These are phyloP conservation scores for Eupithecia subfuscata DNA, from an alignment of 2,888 invertebrate genomes.

Conservation along the genomic window DNA sequence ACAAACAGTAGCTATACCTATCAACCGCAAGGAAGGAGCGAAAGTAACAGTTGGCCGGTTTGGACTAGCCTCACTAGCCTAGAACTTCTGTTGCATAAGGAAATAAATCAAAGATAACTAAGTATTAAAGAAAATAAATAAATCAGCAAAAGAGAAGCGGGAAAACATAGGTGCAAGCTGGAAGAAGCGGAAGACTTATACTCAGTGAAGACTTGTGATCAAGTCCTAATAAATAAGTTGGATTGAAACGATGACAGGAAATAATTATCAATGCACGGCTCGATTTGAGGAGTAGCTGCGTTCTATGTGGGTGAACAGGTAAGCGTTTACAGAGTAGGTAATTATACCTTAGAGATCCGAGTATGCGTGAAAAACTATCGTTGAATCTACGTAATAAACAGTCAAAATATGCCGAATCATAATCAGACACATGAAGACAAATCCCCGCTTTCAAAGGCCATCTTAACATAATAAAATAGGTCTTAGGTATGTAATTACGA, in stretches of 20 bases:
- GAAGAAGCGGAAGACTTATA: not conserved
- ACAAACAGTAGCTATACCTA: conserved; percentile 25
- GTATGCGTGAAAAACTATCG: too few species aligned
- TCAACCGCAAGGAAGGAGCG: conserved; percentile 28
- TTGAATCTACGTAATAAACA: not conserved
- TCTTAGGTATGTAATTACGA: not conserved
- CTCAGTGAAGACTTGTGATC: not conserved
- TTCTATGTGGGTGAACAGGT: not conserved
- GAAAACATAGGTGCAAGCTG: not conserved
- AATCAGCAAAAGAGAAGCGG: not conserved
- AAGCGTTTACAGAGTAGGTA: not conserved
- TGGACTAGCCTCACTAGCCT: not conserved
- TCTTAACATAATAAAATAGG: not conserved
- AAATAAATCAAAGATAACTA: not conserved
- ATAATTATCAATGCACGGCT: not conserved
- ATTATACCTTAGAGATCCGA: not conserved
- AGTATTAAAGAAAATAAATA: not conserved
- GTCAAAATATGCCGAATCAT: not conserved
- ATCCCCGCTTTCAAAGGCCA: not conserved
- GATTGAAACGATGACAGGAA: not conserved
- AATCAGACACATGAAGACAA: not conserved
- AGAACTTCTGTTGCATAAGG: conserved; percentile 9
- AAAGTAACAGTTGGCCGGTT: conserved; percentile 20
- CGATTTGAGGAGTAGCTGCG: not conserved
- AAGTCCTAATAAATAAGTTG: not conserved